Evolutionary conservation across 2,797 vertebrate species (phyloP), one percentile per base, ranked within the genome.

Genomic region (Rallus crepitans): DNA sequence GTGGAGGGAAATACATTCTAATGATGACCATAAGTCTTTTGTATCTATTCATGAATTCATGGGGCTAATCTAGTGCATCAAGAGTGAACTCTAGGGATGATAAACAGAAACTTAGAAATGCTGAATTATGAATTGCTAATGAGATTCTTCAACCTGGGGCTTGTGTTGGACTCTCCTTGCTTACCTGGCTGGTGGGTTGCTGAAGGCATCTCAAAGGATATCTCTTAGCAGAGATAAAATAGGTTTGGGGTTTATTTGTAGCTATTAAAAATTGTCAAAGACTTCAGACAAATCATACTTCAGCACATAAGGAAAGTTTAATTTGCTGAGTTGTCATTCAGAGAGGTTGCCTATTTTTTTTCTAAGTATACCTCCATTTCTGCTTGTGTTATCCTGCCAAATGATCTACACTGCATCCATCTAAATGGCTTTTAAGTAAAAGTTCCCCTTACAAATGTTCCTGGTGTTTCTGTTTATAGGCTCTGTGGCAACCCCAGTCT

Each of bases 41-140:
- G 96, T 94, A 76, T 94, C 83, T 96, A 95, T 96, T 96, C 93
- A 90, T 94, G 94, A 91, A 96, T 95, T 94, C 85, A 37, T 61
- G 85, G 79, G 85, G 72, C 56, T 73, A n/a, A 56, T 19, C 63
- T 70, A 12, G 70, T 75, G 88, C 56, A 73, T 84, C 0, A 2
- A 31, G 68, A 87, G 47, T 73, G 83, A 95, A 82, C 90, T 90
- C 91, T 33, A 11, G 90, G 93, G 90, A 94, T 85, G 91, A 79
- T 82, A 87, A 95, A 79, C 80, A 95, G 85, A 70, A 96, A 89
- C 28, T 57, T 18, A 68, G 85, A 94, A 87, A 94, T 84, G 64
- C 78, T 88, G 66, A 93, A 82, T 73, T 91, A 88, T 57, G 86
- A 94, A 91, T 94, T 96, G 88, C 86, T 90, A 73, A 96, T 92